Evolutionary conservation across 2,888 invertebrate species (phyloP), one percentile per base, ranked within the genome.

Genomic region (Myathropa florea): DNA sequence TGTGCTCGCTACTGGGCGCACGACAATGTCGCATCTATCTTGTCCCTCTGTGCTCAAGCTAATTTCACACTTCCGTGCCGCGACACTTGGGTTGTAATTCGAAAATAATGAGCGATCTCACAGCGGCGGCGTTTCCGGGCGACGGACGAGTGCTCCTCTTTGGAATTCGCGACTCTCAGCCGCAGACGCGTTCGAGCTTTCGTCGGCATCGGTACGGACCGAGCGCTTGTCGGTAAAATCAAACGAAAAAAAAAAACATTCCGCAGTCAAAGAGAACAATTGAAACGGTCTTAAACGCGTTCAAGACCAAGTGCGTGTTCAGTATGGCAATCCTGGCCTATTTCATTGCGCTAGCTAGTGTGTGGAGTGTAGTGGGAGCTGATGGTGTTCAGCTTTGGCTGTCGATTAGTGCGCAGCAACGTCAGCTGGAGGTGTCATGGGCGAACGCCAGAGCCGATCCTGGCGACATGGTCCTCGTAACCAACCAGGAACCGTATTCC

Each of bases 401-500:
- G 4, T 91, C 93, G 18, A 90, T 93, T 14, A 92, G 92, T 76
- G 92, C 93, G 2, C 90, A 90, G 24, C 89, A 90, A 33, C 90
- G 92, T 53, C 90, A 89, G 30, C 61, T 93, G 12, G 92, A 93
- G 77, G 89, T 93, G n/a, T 92, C 92, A 18, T 93, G 93, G 93
- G 89, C 88, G 46, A 90, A 93, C 89, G 92, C 92, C 0, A 89
- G 90, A 1, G 89, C 90, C 0, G 83, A 85, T 6, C 79, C 85
- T 0, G 91, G 90, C 6, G 92, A 93, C 83, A 88, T 89, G 67
- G 89, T 93, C 12, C 77, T 93, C 9, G 55, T 93, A 59, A 93
- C 92, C 3, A 88, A 88, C 2, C 89, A 91, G 71, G 91, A 91
- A 81, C 91, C 93, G 0, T 67, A 88, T n/a, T 89, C 81, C 14